Conservation (phyloP, 2,797 vertebrate genomes). For the Gymnocypris eckloni region DNA sequence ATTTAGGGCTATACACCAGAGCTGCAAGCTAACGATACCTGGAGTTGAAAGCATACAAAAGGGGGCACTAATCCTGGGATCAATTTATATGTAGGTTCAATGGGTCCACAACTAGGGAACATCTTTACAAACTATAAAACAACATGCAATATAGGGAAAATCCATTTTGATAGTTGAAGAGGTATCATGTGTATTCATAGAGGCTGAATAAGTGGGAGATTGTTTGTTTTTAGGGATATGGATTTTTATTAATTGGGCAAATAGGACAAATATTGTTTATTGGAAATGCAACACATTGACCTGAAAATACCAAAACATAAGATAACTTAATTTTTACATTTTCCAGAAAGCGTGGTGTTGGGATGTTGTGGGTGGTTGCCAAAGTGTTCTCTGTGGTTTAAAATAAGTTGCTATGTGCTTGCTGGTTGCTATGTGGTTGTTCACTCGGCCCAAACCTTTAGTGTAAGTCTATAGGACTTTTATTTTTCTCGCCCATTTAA, state of each 20-base stretch:
- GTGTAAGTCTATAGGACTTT: not conserved
- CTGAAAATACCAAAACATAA: not conserved
- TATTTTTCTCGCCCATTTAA: not conserved
- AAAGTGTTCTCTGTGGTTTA: conserved; percentile 1
- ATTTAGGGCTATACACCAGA: conserved; percentile 18
- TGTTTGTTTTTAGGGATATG: not conserved
- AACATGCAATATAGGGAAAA: conserved; percentile 20
- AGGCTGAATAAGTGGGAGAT: not conserved
- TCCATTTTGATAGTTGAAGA: not conserved
- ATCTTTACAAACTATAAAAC: conserved; percentile 69
- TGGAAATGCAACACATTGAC: not conserved
- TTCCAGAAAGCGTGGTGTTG: not conserved
- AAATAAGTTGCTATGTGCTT: not conserved
- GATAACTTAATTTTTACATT: not conserved
- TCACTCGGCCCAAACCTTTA: not conserved
- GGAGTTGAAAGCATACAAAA: conserved; percentile 70
- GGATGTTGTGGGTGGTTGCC: not conserved
- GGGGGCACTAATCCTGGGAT: conserved; percentile 68
- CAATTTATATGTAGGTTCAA: conserved; percentile 76
- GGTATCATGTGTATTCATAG: not conserved
- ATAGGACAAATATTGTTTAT: not conserved
- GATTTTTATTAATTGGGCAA: not conserved
- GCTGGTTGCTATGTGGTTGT: not conserved
- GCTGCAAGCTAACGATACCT: conserved; percentile 69
- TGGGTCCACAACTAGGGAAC: conserved; percentile 61